These are phyloP conservation scores for Vesta saturnalis DNA, from an alignment of 2,888 invertebrate species.

Conservation along the genomic window DNA sequence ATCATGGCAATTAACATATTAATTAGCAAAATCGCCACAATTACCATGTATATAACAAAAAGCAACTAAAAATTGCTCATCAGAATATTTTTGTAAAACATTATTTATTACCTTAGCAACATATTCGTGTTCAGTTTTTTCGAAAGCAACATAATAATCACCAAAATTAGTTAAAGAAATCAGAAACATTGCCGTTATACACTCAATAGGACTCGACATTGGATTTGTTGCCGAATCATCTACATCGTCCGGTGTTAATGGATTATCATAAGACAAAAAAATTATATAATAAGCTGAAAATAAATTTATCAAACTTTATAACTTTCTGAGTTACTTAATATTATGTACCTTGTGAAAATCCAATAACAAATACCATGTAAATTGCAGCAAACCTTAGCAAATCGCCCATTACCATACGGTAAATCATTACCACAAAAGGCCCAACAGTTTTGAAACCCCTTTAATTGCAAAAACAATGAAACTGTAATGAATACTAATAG, in stretches of 20 bases:
- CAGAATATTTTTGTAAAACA: neutral
- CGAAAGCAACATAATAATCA: constrained; percentile 92
- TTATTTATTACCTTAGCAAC: constrained; percentile 81
- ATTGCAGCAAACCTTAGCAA: constrained; percentile 94
- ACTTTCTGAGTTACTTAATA: neutral
- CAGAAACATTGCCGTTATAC: constrained; percentile 97
- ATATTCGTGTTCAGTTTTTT: constrained; percentile 86
- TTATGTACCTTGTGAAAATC: constrained; percentile 89
- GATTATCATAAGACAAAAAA: constrained; percentile 88
- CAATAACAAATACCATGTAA: constrained; percentile 96
- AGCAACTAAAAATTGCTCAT: constrained; percentile 69
- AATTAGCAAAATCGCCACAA: constrained; percentile 93
- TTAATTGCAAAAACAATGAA: constrained; percentile 52
- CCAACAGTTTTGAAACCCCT: constrained; percentile 98
- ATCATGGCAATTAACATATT: constrained; percentile 99
- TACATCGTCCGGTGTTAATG: constrained; percentile 82
- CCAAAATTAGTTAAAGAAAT: constrained; percentile 98
- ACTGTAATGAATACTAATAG: neutral
- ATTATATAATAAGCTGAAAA: constrained; percentile 86
- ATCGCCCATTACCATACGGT: constrained; percentile 98
- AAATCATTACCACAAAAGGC: constrained; percentile 99
- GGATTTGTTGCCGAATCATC: constrained; percentile 87
- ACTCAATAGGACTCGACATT: constrained; percentile 92
- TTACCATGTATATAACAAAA: constrained; percentile 97
- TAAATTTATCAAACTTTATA: constrained; percentile 46